Base-by-base conservation (phyloP, 2,888 invertebrate species). In the Cerastis leucographa region DNA sequence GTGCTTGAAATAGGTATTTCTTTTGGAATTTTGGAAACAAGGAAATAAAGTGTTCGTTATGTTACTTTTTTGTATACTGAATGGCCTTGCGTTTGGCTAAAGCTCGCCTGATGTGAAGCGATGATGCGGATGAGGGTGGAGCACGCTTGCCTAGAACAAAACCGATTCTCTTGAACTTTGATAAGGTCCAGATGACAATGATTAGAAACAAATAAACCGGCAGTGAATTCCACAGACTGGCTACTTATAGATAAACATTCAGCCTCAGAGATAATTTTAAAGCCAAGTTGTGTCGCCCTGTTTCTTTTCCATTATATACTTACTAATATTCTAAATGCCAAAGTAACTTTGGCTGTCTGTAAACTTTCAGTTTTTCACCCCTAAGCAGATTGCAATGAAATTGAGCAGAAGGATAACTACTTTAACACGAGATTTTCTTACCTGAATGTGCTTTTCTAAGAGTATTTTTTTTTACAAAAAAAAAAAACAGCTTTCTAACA, bases 401-500 rank as follows among this genome's bases (percentile, higher is more conserved):
- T 29, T 56, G 56, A 14, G 7, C 17, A 56, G 56, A 25, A 8
- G 2, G 7, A 56, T 29, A 56, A 56, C 25, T 54, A 25, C 11
- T n/a, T 54, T 54, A 54, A 54, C 22, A n/a, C 11, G 8, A 14
- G 6, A 14, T 54, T n/a, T 54, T 25, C 12, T 25, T 56, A 25
- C 59, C 0, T 0, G 46, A 71, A 3, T 19, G 19, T 40, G 2
- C 14, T 14, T 49, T 6, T 25, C 17, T 42, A 8, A 49, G 4
- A 62, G 8, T n/a, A 69, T 61, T 70, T 69, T 61, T 70, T 69
- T 65, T 19, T 35, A 14, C 1, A 8, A 14, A 14, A 66, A 67
- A 8, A 14, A 14, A 62, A 67, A 70, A 67, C 22, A 51, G 59
- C 46, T 56, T 59, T 61, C 71, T 25, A 61, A 61, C 44, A 59